Evolutionary conservation across 2,797 vertebrate genomes (phyloP).

Genomic region (Cephalopachus bancanus): DNA sequence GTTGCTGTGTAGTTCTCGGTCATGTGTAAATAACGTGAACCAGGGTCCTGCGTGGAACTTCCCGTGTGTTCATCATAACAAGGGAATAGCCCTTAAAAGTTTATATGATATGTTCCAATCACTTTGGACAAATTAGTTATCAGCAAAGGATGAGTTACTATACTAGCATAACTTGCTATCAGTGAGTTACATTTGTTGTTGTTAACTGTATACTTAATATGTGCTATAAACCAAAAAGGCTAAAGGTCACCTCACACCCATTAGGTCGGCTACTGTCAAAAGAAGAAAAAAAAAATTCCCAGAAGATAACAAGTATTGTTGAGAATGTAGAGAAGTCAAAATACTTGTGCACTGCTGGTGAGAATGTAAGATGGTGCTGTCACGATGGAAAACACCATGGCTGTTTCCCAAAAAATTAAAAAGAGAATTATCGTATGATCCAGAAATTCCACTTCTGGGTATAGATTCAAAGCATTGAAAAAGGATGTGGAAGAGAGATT

Average conservation of each 20-base stretch:
- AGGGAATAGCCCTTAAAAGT: not conserved
- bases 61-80: conserved; percentile 27
- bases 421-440: not conserved
- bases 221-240: not conserved
- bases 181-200: not conserved
- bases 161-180: not conserved
- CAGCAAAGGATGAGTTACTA: not conserved
- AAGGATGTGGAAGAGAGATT: not conserved
- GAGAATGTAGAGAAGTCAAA: not conserved
- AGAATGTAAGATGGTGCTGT: not conserved
- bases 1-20: conserved; percentile 75
- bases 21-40: conserved; percentile 79
- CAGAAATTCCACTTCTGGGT: not conserved
- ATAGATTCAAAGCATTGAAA: not conserved
- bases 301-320: not conserved
- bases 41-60: conserved; percentile 62
- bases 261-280: not conserved
- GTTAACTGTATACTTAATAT: not conserved
- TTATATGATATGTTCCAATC: not conserved
- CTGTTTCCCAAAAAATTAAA: not conserved
- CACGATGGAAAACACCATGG: not conserved
- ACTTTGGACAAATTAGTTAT: not conserved
- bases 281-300: not conserved
- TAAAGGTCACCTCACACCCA: not conserved
- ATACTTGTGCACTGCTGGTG: rapidly evolving